A percentile compares a stretch with the other conserved stretches of the same genome.
phyloP scores from a whole-genome alignment of 1,140 invertebrate genomes.

The Drosophila kepulauana region DNA sequence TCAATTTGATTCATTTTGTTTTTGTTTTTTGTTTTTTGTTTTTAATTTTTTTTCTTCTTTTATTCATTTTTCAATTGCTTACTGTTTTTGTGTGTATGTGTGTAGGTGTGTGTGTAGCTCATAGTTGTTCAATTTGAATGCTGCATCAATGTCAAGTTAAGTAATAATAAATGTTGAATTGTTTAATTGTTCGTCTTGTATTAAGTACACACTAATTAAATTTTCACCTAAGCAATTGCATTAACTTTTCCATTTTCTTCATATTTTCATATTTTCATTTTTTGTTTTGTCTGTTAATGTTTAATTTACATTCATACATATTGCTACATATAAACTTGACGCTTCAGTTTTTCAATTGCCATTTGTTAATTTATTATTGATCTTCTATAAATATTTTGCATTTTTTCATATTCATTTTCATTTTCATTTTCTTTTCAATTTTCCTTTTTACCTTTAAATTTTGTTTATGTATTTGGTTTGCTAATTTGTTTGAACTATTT shows the following conservation, averaged over 20 bases:
- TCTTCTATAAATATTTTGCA: neutral
- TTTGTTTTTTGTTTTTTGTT: constrained; percentile 43
- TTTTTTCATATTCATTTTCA: no score
- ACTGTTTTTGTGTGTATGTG: constrained; percentile 43
- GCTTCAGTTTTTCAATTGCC: constrained; percentile 55
- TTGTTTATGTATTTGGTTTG: constrained; percentile 77
- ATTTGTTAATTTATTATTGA: constrained; percentile 29
- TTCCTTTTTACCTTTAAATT: constrained; percentile 53
- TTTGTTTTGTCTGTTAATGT: constrained; percentile 57
- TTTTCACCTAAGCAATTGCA: constrained; percentile 81
- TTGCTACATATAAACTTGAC: constrained; percentile 78
- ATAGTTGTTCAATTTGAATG: constrained; percentile 41
- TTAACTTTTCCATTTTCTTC: constrained; percentile 56
- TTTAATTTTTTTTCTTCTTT: constrained; percentile 45
- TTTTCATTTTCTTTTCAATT: constrained; percentile 3
- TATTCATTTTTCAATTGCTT: constrained; percentile 33
- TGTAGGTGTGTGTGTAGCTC: constrained; percentile 44
- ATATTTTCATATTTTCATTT: constrained; percentile 42
- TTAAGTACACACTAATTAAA: constrained; percentile 83
- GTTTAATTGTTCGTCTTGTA: constrained; percentile 66
- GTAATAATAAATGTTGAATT: constrained; percentile 75
- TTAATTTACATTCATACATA: constrained; percentile 81
- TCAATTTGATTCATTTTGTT: constrained; percentile 59
- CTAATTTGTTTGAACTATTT: constrained; percentile 84
- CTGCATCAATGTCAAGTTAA: constrained; percentile 72